Evolutionary conservation across 1,140 invertebrate genomes (phyloP).

Genomic region (Panagrolaimus sp.): DNA sequence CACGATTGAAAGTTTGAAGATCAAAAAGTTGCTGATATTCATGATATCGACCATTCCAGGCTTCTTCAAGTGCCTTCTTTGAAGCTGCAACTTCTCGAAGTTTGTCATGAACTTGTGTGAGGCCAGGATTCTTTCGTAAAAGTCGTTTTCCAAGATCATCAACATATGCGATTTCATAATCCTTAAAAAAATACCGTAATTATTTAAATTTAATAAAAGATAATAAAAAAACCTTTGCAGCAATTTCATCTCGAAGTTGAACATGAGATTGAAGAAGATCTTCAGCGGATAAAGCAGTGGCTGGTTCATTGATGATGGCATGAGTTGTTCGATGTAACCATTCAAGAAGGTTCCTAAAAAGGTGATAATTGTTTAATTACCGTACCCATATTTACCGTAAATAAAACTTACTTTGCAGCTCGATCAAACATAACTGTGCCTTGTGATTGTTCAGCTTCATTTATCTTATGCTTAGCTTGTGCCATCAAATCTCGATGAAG

Average conservation of each 20-base stretch:
- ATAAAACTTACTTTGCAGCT: slow-evolving; percentile 59
- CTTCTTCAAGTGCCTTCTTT: slow-evolving; percentile 58
- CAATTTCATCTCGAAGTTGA: slow-evolving; percentile 83
- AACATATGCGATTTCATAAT: slow-evolving; percentile 72
- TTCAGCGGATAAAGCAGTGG: slow-evolving; percentile 70
- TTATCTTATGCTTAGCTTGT: slow-evolving; percentile 51
- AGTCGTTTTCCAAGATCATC: slow-evolving; percentile 62
- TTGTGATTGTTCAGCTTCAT: slow-evolving; percentile 77
- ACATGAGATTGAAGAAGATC: slow-evolving; percentile 80
- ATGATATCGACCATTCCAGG: slow-evolving; percentile 76
- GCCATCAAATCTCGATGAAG: slow-evolving; percentile 77
- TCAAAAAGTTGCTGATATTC: slow-evolving; percentile 78
- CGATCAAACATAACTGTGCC: slow-evolving; percentile 87
- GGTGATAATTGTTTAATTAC: too few relatives aligned
- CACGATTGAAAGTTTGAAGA: slow-evolving; percentile 79
- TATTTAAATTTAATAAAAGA: too few relatives aligned
- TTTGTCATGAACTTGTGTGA: slow-evolving; percentile 59
- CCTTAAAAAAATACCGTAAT: too few relatives aligned
- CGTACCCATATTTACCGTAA: too few relatives aligned
- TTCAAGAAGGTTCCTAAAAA: slow-evolving; percentile 68
- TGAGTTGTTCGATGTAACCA: slow-evolving; percentile 69
- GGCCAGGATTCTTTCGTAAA: slow-evolving; percentile 60
- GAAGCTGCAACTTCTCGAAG: slow-evolving; percentile 43
- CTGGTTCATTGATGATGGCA: slow-evolving; percentile 55
- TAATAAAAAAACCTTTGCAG: slow-evolving; percentile 64